Conservation (phyloP, 2,888 invertebrate genomes). For the Synergus itoensis region DNA sequence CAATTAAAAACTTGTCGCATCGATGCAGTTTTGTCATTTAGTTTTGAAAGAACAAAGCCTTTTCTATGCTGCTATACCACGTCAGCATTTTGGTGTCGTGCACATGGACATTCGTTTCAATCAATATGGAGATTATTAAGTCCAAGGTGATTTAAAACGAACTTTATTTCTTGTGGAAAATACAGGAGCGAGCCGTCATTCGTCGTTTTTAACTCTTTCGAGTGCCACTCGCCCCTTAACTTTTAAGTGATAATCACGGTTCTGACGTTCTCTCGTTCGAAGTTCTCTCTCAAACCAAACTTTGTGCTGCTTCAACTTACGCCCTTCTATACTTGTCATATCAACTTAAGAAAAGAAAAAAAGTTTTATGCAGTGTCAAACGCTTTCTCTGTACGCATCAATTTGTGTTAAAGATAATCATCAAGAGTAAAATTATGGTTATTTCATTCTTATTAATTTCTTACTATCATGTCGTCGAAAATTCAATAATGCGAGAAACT, state of each 20-base stretch:
- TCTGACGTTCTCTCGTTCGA: conserved; percentile 21
- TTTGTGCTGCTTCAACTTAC: conserved; percentile 15
- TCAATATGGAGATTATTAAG: conserved; percentile 24
- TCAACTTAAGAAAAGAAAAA: background rate
- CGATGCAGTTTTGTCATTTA: background rate
- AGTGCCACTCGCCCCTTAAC: conserved; percentile 21
- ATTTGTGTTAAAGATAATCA: background rate
- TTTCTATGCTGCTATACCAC: background rate
- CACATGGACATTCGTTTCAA: conserved; percentile 11
- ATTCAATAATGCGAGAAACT: background rate
- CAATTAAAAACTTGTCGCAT: conserved; percentile 30
- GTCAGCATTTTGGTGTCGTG: background rate
- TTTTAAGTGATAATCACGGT: conserved; percentile 38
- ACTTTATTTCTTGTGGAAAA: conserved; percentile 1
- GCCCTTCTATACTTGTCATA: background rate
- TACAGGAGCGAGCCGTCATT: background rate
- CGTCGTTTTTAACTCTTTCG: conserved; percentile 1
- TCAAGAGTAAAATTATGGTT: background rate
- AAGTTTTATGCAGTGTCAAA: background rate
- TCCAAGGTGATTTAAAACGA: conserved; percentile 3
- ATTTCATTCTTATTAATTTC: background rate
- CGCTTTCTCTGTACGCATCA: background rate
- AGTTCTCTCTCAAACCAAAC: conserved; percentile 27
- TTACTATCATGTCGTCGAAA: background rate
- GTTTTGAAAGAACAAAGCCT: conserved; percentile 2